phyloP scores from a whole-genome alignment of 2,797 vertebrate genomes.

The Arctocebus calabarensis region DNA sequence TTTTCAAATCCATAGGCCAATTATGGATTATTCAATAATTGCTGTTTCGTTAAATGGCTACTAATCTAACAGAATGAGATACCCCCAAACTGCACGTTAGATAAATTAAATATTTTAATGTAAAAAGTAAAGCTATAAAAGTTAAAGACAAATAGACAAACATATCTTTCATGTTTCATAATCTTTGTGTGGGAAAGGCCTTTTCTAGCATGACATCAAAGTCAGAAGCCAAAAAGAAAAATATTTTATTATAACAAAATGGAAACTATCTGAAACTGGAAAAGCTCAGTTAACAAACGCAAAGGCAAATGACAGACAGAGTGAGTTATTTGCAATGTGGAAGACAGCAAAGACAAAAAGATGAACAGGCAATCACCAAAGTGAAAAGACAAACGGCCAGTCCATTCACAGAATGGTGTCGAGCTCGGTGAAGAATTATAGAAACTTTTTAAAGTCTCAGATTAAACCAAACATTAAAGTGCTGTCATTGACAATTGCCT shows the following conservation, averaged over 20 bases:
- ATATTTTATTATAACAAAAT: conserved; percentile 3
- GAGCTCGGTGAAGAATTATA: neutral
- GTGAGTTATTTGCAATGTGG: neutral
- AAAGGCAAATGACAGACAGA: neutral
- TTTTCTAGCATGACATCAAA: neutral
- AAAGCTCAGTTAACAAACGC: neutral
- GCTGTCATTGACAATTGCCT: neutral
- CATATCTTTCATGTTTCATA: neutral
- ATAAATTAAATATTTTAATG: conserved; percentile 21
- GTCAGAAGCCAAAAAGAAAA: neutral
- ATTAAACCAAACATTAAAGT: conserved; percentile 37
- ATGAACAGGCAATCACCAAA: neutral
- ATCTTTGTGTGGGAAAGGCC: neutral
- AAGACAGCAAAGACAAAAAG: neutral
- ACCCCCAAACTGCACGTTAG: neutral
- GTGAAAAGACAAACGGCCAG: neutral
- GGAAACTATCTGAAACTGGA: neutral
- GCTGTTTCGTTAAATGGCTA: neutral
- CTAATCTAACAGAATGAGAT: conserved; percentile 30
- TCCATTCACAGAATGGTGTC: neutral
- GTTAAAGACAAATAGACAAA: neutral
- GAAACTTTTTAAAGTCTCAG: conserved; percentile 3
- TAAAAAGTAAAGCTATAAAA: conserved; percentile 23
- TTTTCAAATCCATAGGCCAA: conserved; percentile 34
- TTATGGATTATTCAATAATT: neutral